Conservation (phyloP, 2,888 invertebrate species). For the Sepiola atlantica region DNA sequence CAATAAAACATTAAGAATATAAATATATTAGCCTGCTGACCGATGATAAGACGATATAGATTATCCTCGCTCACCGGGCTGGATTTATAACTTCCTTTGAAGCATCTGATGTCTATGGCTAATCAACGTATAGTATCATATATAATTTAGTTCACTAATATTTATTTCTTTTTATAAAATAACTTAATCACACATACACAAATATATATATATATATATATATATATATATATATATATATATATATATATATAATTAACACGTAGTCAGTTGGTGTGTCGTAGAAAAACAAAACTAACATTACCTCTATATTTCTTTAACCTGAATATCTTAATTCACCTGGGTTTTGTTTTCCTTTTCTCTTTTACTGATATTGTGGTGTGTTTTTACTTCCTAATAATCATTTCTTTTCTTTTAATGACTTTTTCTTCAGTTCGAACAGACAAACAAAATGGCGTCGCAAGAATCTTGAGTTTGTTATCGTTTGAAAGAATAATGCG, state of each 20-base stretch:
- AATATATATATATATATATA: background rate
- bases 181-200: background rate
- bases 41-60: too few relatives aligned
- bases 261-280: background rate
- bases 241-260: background rate
- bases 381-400: conserved; percentile 13
- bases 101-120: background rate
- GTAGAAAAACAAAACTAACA: background rate
- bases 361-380: background rate
- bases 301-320: background rate
- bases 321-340: background rate
- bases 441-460: background rate
- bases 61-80: too few relatives aligned
- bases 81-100: too few relatives aligned
- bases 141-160: too few relatives aligned
- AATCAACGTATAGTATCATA: too few relatives aligned
- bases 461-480: background rate
- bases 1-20: too few relatives aligned
- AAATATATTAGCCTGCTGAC: too few relatives aligned
- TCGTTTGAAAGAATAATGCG: background rate
- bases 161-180: background rate
- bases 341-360: background rate
- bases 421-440: background rate
- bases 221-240: background rate
- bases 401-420: background rate